These are phyloP conservation scores for Myotis findleyi DNA, from an alignment of 2,797 vertebrate species.

Conservation along the genomic window DNA sequence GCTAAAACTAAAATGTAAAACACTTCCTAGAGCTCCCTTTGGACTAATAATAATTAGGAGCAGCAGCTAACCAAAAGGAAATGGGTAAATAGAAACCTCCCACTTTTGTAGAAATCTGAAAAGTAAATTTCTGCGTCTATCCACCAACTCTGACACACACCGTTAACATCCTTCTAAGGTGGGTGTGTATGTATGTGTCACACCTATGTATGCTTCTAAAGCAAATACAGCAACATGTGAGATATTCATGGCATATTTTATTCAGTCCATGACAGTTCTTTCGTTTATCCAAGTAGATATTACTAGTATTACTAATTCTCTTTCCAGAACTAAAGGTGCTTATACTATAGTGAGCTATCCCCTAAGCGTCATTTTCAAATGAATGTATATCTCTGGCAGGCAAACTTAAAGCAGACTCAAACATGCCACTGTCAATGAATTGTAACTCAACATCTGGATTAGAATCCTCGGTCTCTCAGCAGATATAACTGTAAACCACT, in stretches of 20 bases:
- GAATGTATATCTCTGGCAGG: not conserved
- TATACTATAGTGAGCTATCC: not conserved
- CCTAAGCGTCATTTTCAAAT: constrained; percentile 33
- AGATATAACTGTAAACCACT: not conserved
- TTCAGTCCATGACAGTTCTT: not conserved
- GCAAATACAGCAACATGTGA: not conserved
- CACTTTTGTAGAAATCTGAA: not conserved
- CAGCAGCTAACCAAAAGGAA: not conserved
- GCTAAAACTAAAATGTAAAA: not conserved
- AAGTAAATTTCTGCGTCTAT: not conserved
- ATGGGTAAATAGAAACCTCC: not conserved
- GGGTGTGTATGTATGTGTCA: not conserved
- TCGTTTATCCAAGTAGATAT: constrained; percentile 7
- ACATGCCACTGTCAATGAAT: not conserved
- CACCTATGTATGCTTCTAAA: not conserved
- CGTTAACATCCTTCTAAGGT: not conserved
- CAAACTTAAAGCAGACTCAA: not conserved
- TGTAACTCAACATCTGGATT: not conserved
- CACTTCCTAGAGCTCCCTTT: not conserved
- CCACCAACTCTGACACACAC: not conserved
- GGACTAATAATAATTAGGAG: not conserved
- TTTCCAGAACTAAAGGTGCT: not conserved
- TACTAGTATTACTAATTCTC: not conserved
- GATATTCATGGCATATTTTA: not conserved
- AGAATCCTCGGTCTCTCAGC: not conserved